These are phyloP conservation scores for Caenorhabditis zanzibari DNA, from an alignment of 2,888 invertebrate genomes.

Conservation along the genomic window DNA sequence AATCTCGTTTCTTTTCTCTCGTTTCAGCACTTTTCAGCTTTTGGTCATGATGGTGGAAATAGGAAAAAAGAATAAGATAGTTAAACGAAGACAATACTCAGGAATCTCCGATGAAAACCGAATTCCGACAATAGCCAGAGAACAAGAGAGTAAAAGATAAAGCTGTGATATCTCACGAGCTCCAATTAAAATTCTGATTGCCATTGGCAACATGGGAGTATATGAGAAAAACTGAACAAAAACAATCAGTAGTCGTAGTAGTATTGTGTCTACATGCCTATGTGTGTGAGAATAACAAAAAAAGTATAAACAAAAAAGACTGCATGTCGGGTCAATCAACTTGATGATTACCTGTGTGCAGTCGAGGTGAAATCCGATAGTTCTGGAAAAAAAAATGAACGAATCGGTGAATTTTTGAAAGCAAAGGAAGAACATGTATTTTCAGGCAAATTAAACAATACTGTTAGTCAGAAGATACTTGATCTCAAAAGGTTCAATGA, in stretches of 20 bases:
- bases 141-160: constrained; percentile 19
- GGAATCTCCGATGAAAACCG: neutral
- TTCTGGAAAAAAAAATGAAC: constrained; percentile 19
- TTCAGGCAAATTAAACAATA: neutral
- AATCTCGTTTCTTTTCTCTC: constrained; percentile 41
- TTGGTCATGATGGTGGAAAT: constrained; percentile 14
- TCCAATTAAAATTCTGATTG: constrained; percentile 49
- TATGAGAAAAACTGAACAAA: constrained; percentile 35
- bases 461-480: too few relatives aligned
- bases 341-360: constrained; percentile 64
- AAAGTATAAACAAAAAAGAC: constrained; percentile 21
- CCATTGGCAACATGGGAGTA: constrained; percentile 50
- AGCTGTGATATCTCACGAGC: constrained; percentile 23
- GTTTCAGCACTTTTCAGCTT: constrained; percentile 47
- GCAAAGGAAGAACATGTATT: neutral
- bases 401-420: constrained; percentile 13
- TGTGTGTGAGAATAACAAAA: constrained; percentile 14
- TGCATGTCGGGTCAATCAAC: constrained; percentile 46
- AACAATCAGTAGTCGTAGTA: constrained; percentile 16
- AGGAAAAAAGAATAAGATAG: constrained; percentile 7
- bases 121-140: neutral
- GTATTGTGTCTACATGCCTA: neutral
- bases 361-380: constrained; percentile 59
- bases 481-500: too few relatives aligned
- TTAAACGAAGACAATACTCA: neutral